These are phyloP conservation scores for Thelaira solivaga DNA, from an alignment of 2,888 invertebrate species.

Conservation along the genomic window DNA sequence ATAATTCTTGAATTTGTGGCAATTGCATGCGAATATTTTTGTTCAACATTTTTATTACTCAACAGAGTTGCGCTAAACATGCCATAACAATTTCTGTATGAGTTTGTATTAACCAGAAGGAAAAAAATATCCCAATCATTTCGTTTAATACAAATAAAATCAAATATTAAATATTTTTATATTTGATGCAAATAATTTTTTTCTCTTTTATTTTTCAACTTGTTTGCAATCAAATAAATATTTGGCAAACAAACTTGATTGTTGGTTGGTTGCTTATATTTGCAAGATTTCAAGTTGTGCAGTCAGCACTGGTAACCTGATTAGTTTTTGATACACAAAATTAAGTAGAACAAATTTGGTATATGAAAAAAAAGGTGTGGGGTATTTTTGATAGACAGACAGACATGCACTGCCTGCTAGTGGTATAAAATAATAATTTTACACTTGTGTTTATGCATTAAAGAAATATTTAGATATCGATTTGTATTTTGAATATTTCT, in stretches of 20 bases:
- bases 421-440: background rate
- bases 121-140: constrained; percentile 9
- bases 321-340: constrained; percentile 44
- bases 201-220: background rate
- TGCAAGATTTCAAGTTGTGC: constrained; percentile 1
- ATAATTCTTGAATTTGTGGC: constrained; percentile 5
- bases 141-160: constrained; percentile 11
- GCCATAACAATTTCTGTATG: constrained; percentile 10
- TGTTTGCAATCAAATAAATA: constrained; percentile 12
- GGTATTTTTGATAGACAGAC: background rate
- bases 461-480: background rate
- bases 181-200: constrained; percentile 23
- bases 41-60: constrained; percentile 40
- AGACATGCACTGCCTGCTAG: background rate
- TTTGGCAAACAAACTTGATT: constrained; percentile 19
- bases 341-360: constrained; percentile 47
- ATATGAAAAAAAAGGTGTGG: constrained; percentile 32
- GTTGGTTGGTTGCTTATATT: too few species aligned
- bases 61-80: constrained; percentile 34
- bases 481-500: background rate
- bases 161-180: constrained; percentile 37
- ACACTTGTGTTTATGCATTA: background rate
- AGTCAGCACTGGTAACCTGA: constrained; percentile 28
- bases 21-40: constrained; percentile 40
- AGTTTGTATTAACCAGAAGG: constrained; percentile 2